A percentile compares a stretch with the other conserved stretches of the same genome.
Evolutionary conservation across 2,888 invertebrate species (phyloP).

Genomic region (Zygogramma bicolorata): DNA sequence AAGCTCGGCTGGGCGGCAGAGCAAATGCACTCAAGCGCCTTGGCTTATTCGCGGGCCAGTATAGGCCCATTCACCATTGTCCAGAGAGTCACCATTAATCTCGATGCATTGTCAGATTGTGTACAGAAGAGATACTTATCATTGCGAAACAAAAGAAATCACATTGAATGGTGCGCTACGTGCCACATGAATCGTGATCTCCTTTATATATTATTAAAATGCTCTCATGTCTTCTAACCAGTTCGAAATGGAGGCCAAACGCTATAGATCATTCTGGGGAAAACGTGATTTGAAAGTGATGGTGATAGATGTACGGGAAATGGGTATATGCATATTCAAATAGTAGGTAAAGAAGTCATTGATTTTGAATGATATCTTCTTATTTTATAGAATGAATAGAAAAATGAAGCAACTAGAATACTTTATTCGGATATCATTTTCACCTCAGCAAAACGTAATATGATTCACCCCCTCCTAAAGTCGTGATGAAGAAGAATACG

Average conservation of each 20-base stretch:
- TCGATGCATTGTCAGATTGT: conserved; percentile 55
- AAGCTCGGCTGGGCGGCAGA: conserved; percentile 23
- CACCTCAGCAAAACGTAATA: no score
- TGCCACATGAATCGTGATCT: conserved; percentile 50
- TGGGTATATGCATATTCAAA: neutral
- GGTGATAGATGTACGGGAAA: neutral
- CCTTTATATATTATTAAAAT: conserved; percentile 42
- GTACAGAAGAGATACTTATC: conserved; percentile 60
- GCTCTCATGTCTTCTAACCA: conserved; percentile 25
- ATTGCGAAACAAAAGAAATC: conserved; percentile 60
- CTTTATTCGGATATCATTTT: no score
- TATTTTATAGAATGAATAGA: no score
- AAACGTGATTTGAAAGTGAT: conserved; percentile 7
- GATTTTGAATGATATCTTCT: no score
- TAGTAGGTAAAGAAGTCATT: no score
- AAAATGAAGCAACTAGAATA: no score
- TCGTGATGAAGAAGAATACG: no score
- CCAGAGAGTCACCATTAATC: conserved; percentile 58
- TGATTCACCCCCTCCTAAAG: no score
- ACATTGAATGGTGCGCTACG: conserved; percentile 58
- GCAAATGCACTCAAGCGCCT: conserved; percentile 41
- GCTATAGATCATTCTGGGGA: neutral
- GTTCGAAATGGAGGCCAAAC: neutral
- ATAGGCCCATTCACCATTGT: conserved; percentile 55
- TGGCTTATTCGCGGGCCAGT: conserved; percentile 30